Evolutionary conservation across 2,888 invertebrate genomes (phyloP), one percentile per base, ranked within the genome.

Genomic region (Hesperia comma): DNA sequence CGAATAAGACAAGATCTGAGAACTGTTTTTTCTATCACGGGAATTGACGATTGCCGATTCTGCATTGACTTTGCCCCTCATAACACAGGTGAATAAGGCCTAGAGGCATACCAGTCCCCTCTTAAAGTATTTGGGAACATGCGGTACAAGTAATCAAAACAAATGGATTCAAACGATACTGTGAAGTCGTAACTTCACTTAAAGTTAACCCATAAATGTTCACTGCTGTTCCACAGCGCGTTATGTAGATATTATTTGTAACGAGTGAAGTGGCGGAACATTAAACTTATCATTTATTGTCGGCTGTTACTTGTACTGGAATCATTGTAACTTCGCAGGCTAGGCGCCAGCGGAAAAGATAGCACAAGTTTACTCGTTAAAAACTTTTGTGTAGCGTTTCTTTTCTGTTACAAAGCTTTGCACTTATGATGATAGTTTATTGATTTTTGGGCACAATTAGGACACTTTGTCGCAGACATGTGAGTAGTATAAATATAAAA

Each of bases 281-380:
- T 33, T 49, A 61, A 61, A 61, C 49, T 61, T 61, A 33, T 49
- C 49, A 33, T 54, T 55, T 62, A 64, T 49, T 57, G 49, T 61
- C 60, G 49, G 1, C 49, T 49, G 49, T 49, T 49, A 49, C 19
- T 61, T 32, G 49, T 33, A 1, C 19, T 26, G 37, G 1, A 10
- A 3, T 46, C 17, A 60, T 33, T 26, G 19, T 4, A 46, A 43
- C 21, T 19, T 43, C 21, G 17, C 19, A 56, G 56, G 14, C 56
- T 56, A 19, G 56, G 19, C 6, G 37, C 40, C 6, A 19, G 19
- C 43, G 43, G 43, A 46, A 46, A 6, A 46, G n/a, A 10, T 37
- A 46, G 43, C 6, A 46, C 6, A 46, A 46, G 43, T 46, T 46
- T 17, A 46, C 43, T 46, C 17, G 43, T 46, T 46, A 46, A 17